phyloP scores from a whole-genome alignment of 2,113 vertebrate species.

The Leucopsar rothschildi region DNA sequence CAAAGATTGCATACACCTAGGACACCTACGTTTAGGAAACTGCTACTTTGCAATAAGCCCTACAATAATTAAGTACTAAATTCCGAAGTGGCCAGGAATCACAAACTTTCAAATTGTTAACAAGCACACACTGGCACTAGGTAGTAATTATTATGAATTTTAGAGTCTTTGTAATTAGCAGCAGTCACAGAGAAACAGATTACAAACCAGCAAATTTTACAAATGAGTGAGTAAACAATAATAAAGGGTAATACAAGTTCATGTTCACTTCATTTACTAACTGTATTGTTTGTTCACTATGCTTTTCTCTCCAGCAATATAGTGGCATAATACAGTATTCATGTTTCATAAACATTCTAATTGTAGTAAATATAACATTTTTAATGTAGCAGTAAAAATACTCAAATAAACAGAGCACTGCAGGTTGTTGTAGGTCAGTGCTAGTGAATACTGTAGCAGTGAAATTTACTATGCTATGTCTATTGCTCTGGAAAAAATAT shows the following conservation, averaged over 20 bases:
- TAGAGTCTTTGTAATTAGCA: neutral
- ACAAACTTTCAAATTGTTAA: neutral
- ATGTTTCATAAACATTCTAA: neutral
- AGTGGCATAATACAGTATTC: neutral
- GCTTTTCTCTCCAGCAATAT: neutral
- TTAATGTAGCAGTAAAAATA: neutral
- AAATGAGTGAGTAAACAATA: neutral
- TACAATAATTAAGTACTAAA: neutral
- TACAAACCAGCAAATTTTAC: neutral
- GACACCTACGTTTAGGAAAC: neutral
- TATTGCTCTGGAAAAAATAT: neutral
- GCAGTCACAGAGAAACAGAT: neutral
- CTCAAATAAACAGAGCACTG: neutral
- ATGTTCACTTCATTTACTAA: slow-evolving; percentile 11
- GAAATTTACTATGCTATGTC: neutral
- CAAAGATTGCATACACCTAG: neutral
- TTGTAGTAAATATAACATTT: neutral
- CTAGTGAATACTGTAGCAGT: neutral
- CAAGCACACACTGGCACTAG: neutral
- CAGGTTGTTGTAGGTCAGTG: neutral
- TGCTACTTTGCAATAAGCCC: neutral
- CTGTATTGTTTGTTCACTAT: neutral
- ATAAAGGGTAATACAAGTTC: neutral
- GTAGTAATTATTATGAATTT: neutral
- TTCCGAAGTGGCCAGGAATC: neutral